Conservation (phyloP, 2,113 vertebrate species). For the Nycticryphes semicollaris region DNA sequence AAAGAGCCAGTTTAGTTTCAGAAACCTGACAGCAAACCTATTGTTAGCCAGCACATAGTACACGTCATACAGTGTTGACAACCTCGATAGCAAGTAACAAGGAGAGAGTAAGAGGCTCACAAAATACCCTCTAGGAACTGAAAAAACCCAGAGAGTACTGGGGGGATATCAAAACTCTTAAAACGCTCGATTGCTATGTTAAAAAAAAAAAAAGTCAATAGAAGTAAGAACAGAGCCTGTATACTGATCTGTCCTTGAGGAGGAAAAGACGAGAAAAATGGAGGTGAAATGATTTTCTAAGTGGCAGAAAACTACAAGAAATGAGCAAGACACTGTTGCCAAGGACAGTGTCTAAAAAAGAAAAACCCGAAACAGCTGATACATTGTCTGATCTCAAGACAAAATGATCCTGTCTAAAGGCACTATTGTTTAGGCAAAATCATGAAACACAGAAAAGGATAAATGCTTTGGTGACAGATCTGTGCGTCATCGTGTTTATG, state of each 20-base stretch:
- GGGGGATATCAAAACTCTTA: neutral
- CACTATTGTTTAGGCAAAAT: neutral
- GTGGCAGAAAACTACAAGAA: neutral
- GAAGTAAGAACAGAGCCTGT: neutral
- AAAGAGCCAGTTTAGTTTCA: neutral
- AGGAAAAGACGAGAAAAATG: neutral
- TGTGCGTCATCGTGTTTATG: rapidly evolving
- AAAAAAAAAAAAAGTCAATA: neutral
- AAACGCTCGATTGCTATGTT: neutral
- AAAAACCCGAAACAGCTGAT: neutral
- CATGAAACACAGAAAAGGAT: neutral
- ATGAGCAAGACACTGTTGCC: neutral
- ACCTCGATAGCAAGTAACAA: neutral
- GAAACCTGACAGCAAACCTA: neutral
- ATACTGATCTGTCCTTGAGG: neutral
- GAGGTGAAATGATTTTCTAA: neutral
- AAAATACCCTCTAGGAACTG: neutral
- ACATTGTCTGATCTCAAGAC: neutral
- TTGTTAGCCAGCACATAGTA: neutral
- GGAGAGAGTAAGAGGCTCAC: neutral
- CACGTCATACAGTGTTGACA: neutral
- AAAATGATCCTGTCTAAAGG: neutral
- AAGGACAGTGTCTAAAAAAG: neutral
- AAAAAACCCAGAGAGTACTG: neutral
- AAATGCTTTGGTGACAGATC: neutral